Conservation (phyloP, 2,888 invertebrate species). For the Piscicola geometra region DNA sequence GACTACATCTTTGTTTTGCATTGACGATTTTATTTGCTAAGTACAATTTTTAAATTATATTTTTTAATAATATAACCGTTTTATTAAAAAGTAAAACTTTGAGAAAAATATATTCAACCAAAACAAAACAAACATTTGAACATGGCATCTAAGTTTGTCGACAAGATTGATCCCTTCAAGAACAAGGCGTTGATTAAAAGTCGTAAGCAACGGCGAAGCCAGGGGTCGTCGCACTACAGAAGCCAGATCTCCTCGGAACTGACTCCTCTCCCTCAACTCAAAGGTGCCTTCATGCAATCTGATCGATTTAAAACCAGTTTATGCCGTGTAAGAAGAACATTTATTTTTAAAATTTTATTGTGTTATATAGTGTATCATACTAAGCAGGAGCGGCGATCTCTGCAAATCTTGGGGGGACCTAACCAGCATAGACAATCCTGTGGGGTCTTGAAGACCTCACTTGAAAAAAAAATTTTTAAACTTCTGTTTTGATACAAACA, state of each 20-base stretch:
- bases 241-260: constrained; percentile 96
- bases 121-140: constrained; percentile 20
- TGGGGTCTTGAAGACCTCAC: too few relatives aligned
- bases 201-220: constrained; percentile 96
- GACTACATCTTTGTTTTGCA: background rate
- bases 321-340: too few relatives aligned
- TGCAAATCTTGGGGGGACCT: too few relatives aligned
- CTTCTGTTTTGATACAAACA: too few relatives aligned
- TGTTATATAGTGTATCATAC: too few relatives aligned
- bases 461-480: too few relatives aligned
- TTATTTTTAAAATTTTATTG: too few relatives aligned
- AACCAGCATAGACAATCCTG: too few relatives aligned
- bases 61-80: background rate
- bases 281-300: constrained; percentile 82
- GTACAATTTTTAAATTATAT: background rate
- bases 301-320: too few relatives aligned
- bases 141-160: constrained; percentile 44
- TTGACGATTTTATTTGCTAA: background rate
- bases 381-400: too few relatives aligned
- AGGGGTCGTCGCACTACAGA: constrained; percentile 96
- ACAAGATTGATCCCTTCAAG: constrained; percentile 41
- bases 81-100: too few relatives aligned
- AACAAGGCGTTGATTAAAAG: constrained; percentile 91
- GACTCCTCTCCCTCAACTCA: constrained; percentile 87
- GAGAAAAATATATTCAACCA: too few relatives aligned